phyloP scores from a whole-genome alignment of 1,140 invertebrate species.

The Drosophila paulistorum region DNA sequence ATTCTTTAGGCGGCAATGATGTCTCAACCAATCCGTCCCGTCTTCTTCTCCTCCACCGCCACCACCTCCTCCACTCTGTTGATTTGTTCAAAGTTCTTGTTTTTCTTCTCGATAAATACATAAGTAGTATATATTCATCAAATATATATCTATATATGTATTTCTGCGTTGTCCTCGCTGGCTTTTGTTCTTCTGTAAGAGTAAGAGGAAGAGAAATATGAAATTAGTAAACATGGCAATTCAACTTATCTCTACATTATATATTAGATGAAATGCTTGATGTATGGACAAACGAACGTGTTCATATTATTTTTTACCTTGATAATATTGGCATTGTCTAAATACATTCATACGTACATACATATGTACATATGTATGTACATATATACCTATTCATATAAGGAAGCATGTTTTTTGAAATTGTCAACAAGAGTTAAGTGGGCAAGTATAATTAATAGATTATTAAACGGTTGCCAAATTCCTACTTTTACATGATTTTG shows the following conservation, averaged over 20 bases:
- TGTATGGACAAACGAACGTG: background rate
- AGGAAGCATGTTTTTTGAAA: too few species aligned
- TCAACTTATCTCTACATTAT: constrained; percentile 16
- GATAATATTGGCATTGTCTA: constrained; percentile 17
- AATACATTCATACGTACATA: background rate
- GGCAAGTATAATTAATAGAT: too few species aligned
- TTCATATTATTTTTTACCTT: constrained; percentile 2
- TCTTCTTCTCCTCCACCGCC: constrained; percentile 26
- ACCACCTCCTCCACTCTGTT: constrained; percentile 27
- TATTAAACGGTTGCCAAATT: too few species aligned
- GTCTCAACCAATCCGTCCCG: constrained; percentile 8
- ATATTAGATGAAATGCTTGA: constrained; percentile 9
- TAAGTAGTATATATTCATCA: constrained; percentile 18
- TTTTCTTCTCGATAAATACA: constrained; percentile 36
- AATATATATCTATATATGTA: constrained; percentile 10
- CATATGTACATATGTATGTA: too few species aligned
- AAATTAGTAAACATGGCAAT: constrained; percentile 50
- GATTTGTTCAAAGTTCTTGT: constrained; percentile 41
- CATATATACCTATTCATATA: background rate
- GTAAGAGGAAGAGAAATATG: constrained; percentile 43
- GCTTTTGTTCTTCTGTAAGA: constrained; percentile 43
- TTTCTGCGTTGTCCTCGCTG: constrained; percentile 43
- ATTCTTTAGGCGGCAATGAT: constrained; percentile 29
- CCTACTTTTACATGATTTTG: too few species aligned
- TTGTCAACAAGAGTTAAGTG: too few species aligned